Base-by-base conservation (phyloP, 2,113 vertebrate species). In the Odocoileus hemionus region DNA sequence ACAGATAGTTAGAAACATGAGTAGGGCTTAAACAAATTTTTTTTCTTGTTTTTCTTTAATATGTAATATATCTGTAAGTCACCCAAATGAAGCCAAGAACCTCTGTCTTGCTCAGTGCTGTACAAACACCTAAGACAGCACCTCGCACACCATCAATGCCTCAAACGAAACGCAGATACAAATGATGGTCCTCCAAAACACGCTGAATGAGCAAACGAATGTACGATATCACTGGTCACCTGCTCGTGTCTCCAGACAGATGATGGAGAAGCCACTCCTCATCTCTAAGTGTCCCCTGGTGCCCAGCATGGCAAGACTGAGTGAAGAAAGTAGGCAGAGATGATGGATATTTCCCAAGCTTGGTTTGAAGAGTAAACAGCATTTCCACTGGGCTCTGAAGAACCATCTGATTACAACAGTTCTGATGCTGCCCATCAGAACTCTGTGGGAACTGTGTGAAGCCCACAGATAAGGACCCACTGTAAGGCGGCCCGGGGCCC, bases 41-140 rank as follows among this genome's bases (percentile, higher is more conserved):
- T 3, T 84, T 92, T 79, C 25, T 85, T 57, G 21, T 8, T 57
- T 86, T 94, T 83, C 30, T 93, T 64, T 84, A 95, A 55, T n/a
- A 85, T 91, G 61, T n/a, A 90, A 50, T 14, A 52, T 14, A 91
- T 52, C 5, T 17, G 11, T 86, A 88, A 92, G 39, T 45, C 50
- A 60, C 14, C 45, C 60, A 60, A 76, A 57, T 21, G 14, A 94
- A 76, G 36, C 89, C 19, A 82, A 80, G 36, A 23, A 89, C n/a
- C 26, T 64, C 15, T 57, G n/a, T 61, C 89, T 16, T 55, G 15
- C 79, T 82, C 14, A 30, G 23, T 43, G n/a, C 19, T 64, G 1
- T 64, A 57, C 16, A 16, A 94, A 21, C 9, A 89, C 50, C 43
- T 26, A 83, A 16, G 55, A 64, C 5, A 84, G 16, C 26, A 45